Percentiles rank a stretch among this genome's conserved stretches.
Conservation (phyloP, 2,888 invertebrate species). For the Mythimna lalbum region DNA sequence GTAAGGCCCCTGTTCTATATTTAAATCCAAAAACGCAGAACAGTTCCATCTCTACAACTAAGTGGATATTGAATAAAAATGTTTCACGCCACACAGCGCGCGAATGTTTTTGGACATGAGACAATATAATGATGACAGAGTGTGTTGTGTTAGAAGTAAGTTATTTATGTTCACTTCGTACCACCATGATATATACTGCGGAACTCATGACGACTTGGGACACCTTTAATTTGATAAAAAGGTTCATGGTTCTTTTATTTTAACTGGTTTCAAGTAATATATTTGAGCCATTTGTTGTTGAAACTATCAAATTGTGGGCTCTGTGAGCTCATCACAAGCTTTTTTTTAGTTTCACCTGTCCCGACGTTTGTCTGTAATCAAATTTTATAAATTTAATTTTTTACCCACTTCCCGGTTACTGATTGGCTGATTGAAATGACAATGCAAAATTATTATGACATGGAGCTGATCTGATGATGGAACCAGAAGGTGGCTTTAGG, state of each 20-base stretch:
- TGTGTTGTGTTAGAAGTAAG: slow-evolving; percentile 41
- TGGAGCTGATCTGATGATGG: too few relatives aligned
- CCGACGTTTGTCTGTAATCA: too few relatives aligned
- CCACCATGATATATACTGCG: neutral
- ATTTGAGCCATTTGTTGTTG: neutral
- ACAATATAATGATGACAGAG: slow-evolving; percentile 40
- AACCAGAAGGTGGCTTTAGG: too few relatives aligned
- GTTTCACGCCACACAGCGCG: slow-evolving; percentile 4
- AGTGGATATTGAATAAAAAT: slow-evolving; percentile 21
- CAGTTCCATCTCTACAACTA: neutral
- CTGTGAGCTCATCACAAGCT: too few relatives aligned
- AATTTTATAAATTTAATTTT: too few relatives aligned
- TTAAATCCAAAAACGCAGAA: slow-evolving; percentile 1
- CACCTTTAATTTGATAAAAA: slow-evolving; percentile 22
- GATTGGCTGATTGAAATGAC: too few relatives aligned
- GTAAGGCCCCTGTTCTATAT: too few relatives aligned
- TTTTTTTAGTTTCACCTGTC: too few relatives aligned
- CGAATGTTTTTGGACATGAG: slow-evolving; percentile 1
- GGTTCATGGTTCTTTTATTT: neutral
- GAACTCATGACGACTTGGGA: neutral
- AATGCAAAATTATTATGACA: too few relatives aligned
- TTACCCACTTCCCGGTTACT: too few relatives aligned
- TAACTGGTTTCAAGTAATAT: too few relatives aligned
- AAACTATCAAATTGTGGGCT: neutral
- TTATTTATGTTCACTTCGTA: slow-evolving; percentile 21